Base-by-base conservation (phyloP, 2,797 vertebrate genomes). In the Benthosema pterotum region DNA sequence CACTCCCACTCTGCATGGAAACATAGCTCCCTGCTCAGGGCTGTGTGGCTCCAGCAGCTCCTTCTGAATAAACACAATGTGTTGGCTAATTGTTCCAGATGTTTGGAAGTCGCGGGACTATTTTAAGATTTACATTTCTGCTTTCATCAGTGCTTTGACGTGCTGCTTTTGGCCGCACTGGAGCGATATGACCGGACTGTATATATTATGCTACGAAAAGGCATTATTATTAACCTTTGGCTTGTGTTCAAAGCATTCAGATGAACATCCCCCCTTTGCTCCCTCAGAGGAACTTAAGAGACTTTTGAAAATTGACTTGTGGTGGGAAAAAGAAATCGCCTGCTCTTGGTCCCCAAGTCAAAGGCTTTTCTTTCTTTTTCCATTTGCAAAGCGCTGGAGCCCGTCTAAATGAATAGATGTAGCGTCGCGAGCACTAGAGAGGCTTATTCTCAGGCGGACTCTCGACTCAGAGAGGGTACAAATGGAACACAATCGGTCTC, bases 1-100 rank as follows among this genome's bases (percentile, higher is more conserved):
- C 61, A 91, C 90, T 82, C n/a, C n/a, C 88, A 89, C 90, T 82
- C 38, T 74, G 83, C 90, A 85, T 92, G 84, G 88, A 91, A 88
- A 51, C 43, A 52, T 32, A 32, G 5, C 22, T 47, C 22, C 45
- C 14, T 67, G 69, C 74, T 38, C 8, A 38, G 7, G 32, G 32
- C 28, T 32, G 28, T 32, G 28, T 32, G 28, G 28, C 28, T 32
- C 68, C 69, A 67, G 5, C 54, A 62, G 5, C 52, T 51, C 63
- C 63, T 71, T 14, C 56, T 46, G 52, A 13, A 15, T n/a, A 46
- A 70, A 72, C 42, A 8, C 45, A 72, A 79, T 79, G 66, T 48
- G 50, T 59, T 18, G 47, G 50, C 57, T 74, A 79, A 77, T 83
- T 73, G 65, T 48, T 1, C 11, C 52, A 77, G 32, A 38, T 38